Evolutionary conservation across 1,140 invertebrate species (phyloP).

Genomic region (Oreohelix idahoensis): DNA sequence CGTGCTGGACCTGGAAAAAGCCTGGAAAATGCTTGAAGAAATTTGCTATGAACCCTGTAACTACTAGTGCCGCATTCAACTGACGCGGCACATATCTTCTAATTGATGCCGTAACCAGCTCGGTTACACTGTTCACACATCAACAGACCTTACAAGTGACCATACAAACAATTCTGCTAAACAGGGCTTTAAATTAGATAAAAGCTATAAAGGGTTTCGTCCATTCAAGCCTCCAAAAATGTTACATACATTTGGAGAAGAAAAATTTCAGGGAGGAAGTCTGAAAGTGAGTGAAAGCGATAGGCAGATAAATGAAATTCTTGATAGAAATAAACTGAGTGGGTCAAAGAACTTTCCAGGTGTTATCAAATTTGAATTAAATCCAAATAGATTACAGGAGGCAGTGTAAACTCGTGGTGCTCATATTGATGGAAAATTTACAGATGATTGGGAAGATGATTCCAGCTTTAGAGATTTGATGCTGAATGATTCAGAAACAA

Average conservation of each 20-base stretch:
- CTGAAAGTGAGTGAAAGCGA: not conserved
- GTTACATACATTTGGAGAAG: not conserved
- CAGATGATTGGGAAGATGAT: constrained; percentile 6
- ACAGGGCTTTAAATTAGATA: not conserved
- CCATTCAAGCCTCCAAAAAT: not conserved
- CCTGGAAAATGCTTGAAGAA: no score
- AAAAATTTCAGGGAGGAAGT: not conserved
- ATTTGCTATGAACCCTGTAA: no score
- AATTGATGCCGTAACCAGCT: no score
- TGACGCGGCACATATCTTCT: no score
- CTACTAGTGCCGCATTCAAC: no score
- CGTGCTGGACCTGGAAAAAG: no score
- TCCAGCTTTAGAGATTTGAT: not conserved
- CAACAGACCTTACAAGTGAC: not conserved
- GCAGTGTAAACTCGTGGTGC: not conserved
- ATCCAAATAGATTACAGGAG: not conserved
- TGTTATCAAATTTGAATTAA: not conserved
- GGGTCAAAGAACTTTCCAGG: not conserved
- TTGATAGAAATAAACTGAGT: not conserved
- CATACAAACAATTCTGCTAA: not conserved
- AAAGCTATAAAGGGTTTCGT: not conserved
- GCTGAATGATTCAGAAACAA: not conserved
- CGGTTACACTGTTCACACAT: not conserved
- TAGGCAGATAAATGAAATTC: not conserved
- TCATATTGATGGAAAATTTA: not conserved